Conservation (phyloP, 2,797 vertebrate species). For the Hemitrygon akajei region DNA sequence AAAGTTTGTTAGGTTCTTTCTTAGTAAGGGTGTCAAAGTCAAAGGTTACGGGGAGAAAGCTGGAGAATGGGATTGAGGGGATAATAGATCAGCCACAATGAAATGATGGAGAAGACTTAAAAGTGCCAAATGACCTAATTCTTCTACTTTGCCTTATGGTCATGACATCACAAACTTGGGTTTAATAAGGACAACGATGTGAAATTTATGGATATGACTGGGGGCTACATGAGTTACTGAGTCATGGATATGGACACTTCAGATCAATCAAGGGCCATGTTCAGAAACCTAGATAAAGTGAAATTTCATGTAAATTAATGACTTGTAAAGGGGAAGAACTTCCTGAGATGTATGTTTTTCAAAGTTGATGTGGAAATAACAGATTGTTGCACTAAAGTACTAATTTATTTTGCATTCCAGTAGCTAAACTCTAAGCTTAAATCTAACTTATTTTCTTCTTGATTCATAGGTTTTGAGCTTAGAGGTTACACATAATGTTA, state of each 20-base stretch:
- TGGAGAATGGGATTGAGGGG: too few species aligned
- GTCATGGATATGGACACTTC: not conserved
- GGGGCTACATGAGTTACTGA: not conserved
- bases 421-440: not conserved
- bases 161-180: not conserved
- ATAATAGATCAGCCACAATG: too few species aligned
- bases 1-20: too few species aligned
- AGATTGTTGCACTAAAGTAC: not conserved
- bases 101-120: too few species aligned
- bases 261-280: not conserved
- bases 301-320: not conserved
- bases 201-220: not conserved
- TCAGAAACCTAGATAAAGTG: too few species aligned
- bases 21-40: too few species aligned
- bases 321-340: not conserved
- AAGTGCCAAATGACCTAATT: too few species aligned
- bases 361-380: not conserved
- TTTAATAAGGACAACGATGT: not conserved
- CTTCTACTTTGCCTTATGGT: too few species aligned
- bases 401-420: not conserved
- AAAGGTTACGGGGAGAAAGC: too few species aligned
- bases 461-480: slow-evolving; percentile 35
- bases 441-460: slow-evolving; percentile 5
- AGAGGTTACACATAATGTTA: slow-evolving; percentile 34
- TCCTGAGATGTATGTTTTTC: not conserved